These are phyloP conservation scores for Sinhomidia bicolor DNA, from an alignment of 2,888 invertebrate genomes.

Conservation along the genomic window DNA sequence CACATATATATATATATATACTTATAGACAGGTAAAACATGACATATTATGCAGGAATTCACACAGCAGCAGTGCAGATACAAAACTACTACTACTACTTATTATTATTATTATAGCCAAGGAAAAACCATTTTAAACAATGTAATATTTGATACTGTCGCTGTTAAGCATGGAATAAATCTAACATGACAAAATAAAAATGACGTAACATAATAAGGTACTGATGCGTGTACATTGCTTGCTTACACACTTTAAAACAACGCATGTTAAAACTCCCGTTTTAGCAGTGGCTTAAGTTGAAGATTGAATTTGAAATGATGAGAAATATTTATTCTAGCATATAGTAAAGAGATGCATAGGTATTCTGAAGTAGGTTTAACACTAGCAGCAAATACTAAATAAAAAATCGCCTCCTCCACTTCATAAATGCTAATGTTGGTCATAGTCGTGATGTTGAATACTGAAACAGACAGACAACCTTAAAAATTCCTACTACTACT, in stretches of 20 bases:
- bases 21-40: too few species aligned
- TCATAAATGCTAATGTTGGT: conserved; percentile 23
- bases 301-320: not conserved
- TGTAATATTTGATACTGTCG: not conserved
- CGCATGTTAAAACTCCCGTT: not conserved
- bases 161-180: not conserved
- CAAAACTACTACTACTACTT: too few species aligned
- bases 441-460: conserved; percentile 31
- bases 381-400: not conserved
- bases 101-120: too few species aligned
- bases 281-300: not conserved
- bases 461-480: conserved; percentile 5
- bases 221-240: not conserved
- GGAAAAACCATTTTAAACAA: not conserved
- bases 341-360: not conserved
- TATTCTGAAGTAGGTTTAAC: not conserved
- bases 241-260: not conserved
- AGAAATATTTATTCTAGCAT: not conserved
- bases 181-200: conserved; percentile 38
- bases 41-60: not conserved
- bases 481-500: not conserved
- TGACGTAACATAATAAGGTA: conserved; percentile 49
- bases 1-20: too few species aligned
- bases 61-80: not conserved
- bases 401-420: conserved; percentile 47